Evolutionary conservation across 2,113 vertebrate genomes (phyloP).

Genomic region (Colossoma macropomum): DNA sequence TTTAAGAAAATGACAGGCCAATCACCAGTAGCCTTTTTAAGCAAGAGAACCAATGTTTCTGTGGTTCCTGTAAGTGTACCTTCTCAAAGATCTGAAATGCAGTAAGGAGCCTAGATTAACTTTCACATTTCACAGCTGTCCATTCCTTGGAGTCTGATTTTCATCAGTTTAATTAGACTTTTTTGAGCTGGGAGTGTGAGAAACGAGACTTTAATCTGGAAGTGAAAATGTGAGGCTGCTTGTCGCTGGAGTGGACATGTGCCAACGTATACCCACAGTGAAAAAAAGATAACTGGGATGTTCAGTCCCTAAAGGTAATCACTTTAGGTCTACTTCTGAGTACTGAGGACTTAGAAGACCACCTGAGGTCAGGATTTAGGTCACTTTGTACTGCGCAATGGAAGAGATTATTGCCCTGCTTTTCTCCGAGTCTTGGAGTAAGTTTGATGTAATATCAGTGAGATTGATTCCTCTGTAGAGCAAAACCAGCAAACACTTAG

Average conservation of each 20-base stretch:
- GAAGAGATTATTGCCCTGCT: not conserved
- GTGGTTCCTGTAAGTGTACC: not conserved
- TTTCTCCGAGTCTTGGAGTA: not conserved
- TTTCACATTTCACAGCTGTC: not conserved
- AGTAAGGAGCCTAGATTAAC: not conserved
- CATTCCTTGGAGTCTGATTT: constrained; percentile 28
- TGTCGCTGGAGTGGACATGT: not conserved
- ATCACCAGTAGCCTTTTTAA: too few relatives aligned
- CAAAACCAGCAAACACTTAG: not conserved
- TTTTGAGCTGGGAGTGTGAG: constrained; percentile 12
- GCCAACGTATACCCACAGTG: not conserved
- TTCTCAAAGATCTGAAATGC: not conserved
- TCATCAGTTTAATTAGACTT: constrained; percentile 45
- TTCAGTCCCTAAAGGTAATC: not conserved
- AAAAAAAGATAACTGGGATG: not conserved
- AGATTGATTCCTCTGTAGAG: too few relatives aligned
- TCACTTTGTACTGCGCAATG: not conserved
- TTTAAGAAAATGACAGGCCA: too few relatives aligned
- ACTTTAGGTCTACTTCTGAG: not conserved
- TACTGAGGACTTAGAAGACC: not conserved
- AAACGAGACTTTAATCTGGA: constrained; percentile 5
- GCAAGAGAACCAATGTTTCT: too few relatives aligned
- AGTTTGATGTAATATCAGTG: not conserved
- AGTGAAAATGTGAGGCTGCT: not conserved
- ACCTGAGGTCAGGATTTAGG: not conserved